These are phyloP conservation scores for Psilopsiagon aymara DNA, from an alignment of 2,113 vertebrate genomes.

Conservation along the genomic window DNA sequence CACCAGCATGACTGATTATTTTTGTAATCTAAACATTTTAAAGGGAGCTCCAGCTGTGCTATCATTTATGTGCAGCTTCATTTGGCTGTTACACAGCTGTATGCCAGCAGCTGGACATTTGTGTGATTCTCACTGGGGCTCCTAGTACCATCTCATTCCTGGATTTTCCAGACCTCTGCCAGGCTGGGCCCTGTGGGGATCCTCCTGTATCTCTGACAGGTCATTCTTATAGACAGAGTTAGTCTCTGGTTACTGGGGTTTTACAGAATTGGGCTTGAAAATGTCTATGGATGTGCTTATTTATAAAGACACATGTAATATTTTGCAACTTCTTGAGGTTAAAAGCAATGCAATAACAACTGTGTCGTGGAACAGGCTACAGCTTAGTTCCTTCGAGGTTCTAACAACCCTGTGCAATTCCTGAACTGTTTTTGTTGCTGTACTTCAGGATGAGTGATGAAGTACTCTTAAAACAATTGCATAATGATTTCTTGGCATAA, in stretches of 20 bases:
- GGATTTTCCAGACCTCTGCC: background rate
- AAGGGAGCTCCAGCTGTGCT: background rate
- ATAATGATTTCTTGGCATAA: background rate
- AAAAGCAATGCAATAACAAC: background rate
- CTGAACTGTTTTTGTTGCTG: background rate
- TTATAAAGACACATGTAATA: fast-evolving
- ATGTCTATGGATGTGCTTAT: background rate
- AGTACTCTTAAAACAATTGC: background rate
- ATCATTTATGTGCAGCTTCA: background rate
- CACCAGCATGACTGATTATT: background rate
- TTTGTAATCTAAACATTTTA: background rate
- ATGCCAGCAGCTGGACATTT: background rate
- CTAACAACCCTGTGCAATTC: background rate
- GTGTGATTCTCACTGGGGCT: background rate
- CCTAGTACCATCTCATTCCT: background rate
- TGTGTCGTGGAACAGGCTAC: background rate
- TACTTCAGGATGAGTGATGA: background rate
- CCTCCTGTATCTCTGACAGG: background rate
- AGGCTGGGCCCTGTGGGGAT: background rate
- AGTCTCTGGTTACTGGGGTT: background rate
- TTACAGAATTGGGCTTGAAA: background rate
- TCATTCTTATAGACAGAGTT: background rate
- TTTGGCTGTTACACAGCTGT: background rate
- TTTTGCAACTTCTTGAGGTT: background rate
- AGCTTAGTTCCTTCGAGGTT: background rate